Evolutionary conservation across 1,140 invertebrate species (phyloP).

Genomic region (Atta cephalotes): DNA sequence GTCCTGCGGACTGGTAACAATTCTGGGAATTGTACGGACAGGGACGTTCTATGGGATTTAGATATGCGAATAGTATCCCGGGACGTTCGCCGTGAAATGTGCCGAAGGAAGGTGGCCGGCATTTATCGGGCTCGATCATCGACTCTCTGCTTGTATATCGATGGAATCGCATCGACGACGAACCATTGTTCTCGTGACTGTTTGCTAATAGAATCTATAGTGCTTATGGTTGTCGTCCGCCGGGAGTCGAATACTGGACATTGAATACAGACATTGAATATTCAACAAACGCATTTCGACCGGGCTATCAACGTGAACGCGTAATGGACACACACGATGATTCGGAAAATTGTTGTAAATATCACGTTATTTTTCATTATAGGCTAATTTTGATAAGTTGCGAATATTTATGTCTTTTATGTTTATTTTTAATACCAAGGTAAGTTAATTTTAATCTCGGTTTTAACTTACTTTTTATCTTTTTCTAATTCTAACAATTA

Average conservation of each 20-base stretch:
- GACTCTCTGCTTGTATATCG: constrained; percentile 67
- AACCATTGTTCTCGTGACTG: constrained; percentile 66
- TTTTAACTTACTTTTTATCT: too few relatives aligned
- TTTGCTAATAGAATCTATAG: constrained; percentile 61
- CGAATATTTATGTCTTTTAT: too few relatives aligned
- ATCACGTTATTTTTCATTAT: neutral
- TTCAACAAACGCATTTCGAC: constrained; percentile 59
- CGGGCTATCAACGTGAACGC: constrained; percentile 15
- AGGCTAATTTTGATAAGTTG: neutral
- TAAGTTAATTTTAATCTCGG: too few relatives aligned
- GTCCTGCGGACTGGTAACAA: constrained; percentile 21
- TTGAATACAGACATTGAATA: constrained; percentile 50
- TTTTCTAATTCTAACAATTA: too few relatives aligned
- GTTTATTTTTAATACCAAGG: too few relatives aligned
- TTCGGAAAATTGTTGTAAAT: neutral
- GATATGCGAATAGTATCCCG: constrained; percentile 56
- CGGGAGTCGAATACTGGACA: constrained; percentile 24
- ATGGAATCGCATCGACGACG: constrained; percentile 69
- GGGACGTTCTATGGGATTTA: constrained; percentile 45
- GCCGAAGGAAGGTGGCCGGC: constrained; percentile 69
- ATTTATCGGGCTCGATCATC: constrained; percentile 72
- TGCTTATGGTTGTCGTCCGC: constrained; percentile 33
- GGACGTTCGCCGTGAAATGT: constrained; percentile 74
- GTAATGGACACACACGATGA: neutral
- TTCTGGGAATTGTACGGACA: constrained; percentile 48